phyloP scores from a whole-genome alignment of 92 coral and sea anemone species.

The Montipora capitata region DNA sequence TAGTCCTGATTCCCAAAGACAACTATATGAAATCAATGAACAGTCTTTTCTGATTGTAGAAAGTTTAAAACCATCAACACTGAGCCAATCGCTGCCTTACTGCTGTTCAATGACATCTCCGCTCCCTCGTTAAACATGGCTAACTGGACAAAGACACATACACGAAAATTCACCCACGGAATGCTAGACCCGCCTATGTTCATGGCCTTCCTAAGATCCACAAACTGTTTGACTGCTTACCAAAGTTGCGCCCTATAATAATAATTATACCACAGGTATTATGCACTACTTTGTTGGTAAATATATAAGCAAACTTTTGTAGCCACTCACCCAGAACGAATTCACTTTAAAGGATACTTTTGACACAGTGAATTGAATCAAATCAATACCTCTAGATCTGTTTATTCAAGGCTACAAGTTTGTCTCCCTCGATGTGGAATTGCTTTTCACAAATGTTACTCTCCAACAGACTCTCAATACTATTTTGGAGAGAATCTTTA shows the following conservation, averaged over 20 bases:
- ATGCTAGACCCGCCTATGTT: conserved; percentile 34
- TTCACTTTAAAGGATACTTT: conserved; percentile 50
- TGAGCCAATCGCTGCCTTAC: conserved; percentile 37
- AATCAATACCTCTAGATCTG: conserved; percentile 24
- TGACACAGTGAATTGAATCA: conserved; percentile 46
- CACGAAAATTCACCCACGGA: conserved; percentile 24
- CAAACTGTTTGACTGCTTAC: conserved; percentile 20
- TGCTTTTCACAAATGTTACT: not conserved
- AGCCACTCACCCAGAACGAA: conserved; percentile 27
- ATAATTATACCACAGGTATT: conserved; percentile 45
- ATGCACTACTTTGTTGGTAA: conserved; percentile 41
- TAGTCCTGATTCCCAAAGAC: conserved; percentile 42
- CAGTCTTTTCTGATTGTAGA: conserved; percentile 39
- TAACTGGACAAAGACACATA: conserved; percentile 26
- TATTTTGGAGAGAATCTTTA: conserved; percentile 39
- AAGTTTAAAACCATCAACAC: conserved; percentile 41
- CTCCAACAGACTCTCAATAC: conserved; percentile 30
- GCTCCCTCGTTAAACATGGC: conserved; percentile 42
- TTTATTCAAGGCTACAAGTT: conserved; percentile 46
- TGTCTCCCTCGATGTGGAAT: conserved; percentile 55
- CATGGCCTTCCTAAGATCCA: conserved; percentile 73
- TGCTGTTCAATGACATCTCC: conserved; percentile 36
- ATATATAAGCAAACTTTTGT: conserved; percentile 22
- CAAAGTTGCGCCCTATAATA: conserved; percentile 49
- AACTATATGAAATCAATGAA: conserved; percentile 41